A percentile compares a stretch with the other conserved stretches of the same genome.
Evolutionary conservation across 2,888 invertebrate species (phyloP).

Genomic region (Acrocyrtus sp.): DNA sequence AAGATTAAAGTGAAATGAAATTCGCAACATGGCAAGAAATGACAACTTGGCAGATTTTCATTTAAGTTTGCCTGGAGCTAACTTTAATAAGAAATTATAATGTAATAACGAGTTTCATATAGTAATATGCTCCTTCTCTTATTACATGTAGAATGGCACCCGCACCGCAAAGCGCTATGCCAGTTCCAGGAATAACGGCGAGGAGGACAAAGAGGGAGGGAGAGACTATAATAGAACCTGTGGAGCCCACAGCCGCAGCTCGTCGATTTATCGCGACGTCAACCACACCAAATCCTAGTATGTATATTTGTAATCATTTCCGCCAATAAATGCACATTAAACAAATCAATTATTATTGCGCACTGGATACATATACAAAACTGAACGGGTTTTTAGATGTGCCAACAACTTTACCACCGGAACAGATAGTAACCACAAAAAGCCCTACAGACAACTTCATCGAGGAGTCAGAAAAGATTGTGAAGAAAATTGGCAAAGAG

Average conservation of each 20-base stretch:
- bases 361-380: too few relatives aligned
- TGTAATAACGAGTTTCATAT: too few relatives aligned
- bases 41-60: too few relatives aligned
- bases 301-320: background rate
- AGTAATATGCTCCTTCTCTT: background rate
- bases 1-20: too few relatives aligned
- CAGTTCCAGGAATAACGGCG: constrained; percentile 11
- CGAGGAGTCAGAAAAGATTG: constrained; percentile 71
- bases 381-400: constrained; percentile 16
- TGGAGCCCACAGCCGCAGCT: constrained; percentile 13
- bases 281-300: constrained; percentile 29
- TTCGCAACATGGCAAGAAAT: too few relatives aligned
- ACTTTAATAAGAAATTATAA: too few relatives aligned
- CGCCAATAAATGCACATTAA: background rate
- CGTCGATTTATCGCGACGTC: constrained; percentile 17
- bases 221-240: constrained; percentile 29
- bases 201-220: constrained; percentile 33
- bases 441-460: constrained; percentile 65
- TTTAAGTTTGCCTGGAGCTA: too few relatives aligned
- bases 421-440: constrained; percentile 41
- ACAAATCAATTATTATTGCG: background rate
- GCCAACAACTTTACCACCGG: constrained; percentile 36
- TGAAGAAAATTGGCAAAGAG: constrained; percentile 75
- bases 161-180: constrained; percentile 17
- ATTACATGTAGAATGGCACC: constrained; percentile 34